Evolutionary conservation across 2,113 vertebrate genomes (phyloP), one percentile per base, ranked within the genome.

Genomic region (Melanerpes aurifrons): DNA sequence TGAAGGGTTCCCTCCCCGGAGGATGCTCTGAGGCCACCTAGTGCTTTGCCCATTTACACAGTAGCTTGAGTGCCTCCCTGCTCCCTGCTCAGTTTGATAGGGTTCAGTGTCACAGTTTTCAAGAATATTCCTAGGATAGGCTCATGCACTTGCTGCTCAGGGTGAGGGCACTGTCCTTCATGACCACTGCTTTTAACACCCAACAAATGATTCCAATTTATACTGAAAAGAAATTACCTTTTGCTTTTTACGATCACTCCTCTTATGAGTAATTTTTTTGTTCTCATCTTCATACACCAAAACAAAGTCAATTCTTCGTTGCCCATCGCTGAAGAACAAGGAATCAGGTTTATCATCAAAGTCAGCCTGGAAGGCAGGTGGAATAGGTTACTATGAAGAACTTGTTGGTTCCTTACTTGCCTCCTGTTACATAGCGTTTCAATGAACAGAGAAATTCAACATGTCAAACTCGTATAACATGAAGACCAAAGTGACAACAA

Each of bases 221-320:
- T 13, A 69, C 6, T 14, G 59, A 75, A 69, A 92, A 79, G 40
- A 68, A 53, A 69, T 64, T 68, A 99, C 99, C 97, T 97, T 98
- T 72, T 97, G 98, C 37, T 97, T 97, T 89, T 97, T 97, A 92
- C 91, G 95, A 4, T 75, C 63, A 63, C 96, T 97, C 54, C 96
- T 98, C 96, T 98, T 99, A 37, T 97, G 98, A 92, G 93, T 97
- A 0, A 98, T 98, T 94, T 98, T 98, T 94, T 96, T 98, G 17
- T 96, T 98, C 94, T 99, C 99, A 93, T 99, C 98, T 94, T 99
- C 99, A 75, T 99, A 99, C 8, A 98, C 99, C 45, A 99, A 97
- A 91, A 99, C 95, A 93, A 98, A 99, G 96, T 99, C 99, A 28
- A 99, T 98, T 93, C 98, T 97, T 96, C 98, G 94, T 48, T 98